Evolutionary conservation across 2,113 vertebrate genomes (phyloP).

Genomic region (Seriola quinqueradiata): DNA sequence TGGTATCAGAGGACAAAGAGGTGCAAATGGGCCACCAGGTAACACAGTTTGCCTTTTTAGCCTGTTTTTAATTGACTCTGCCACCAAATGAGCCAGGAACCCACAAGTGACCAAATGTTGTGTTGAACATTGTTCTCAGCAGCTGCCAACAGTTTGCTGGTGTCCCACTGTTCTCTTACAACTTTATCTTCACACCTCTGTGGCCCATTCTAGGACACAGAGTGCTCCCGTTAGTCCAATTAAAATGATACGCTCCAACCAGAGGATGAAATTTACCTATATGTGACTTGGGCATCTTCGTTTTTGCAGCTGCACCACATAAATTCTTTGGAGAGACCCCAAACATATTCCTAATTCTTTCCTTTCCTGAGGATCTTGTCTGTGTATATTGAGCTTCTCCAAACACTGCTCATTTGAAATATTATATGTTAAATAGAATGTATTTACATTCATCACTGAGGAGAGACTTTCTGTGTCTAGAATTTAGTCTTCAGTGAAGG

Average conservation of each 20-base stretch:
- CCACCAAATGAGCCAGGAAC: constrained; percentile 4
- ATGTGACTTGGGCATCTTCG: constrained; percentile 22
- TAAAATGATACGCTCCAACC: constrained; percentile 46
- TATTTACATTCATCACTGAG: constrained; percentile 11
- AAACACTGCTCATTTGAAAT: constrained; percentile 41
- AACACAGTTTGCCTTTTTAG: constrained; percentile 35
- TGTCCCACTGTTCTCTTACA: constrained; percentile 13
- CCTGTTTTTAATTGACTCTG: background rate
- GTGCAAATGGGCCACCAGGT: constrained; percentile 92
- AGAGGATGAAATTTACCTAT: constrained; percentile 47
- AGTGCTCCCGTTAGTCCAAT: constrained; percentile 27
- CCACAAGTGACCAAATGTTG: background rate
- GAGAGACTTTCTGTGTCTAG: constrained; percentile 2
- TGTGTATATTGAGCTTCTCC: constrained; percentile 9
- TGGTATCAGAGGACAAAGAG: constrained; percentile 91
- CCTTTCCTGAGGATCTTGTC: constrained; percentile 53
- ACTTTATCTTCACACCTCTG: constrained; percentile 7
- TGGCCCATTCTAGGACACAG: constrained; percentile 25
- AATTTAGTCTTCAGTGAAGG: constrained; percentile 11
- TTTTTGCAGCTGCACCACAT: constrained; percentile 65
- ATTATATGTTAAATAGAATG: constrained; percentile 11
- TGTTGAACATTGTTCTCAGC: constrained; percentile 26
- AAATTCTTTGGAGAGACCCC: constrained; percentile 37
- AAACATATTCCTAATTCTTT: constrained; percentile 56
- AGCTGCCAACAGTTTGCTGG: constrained; percentile 31